Percentiles rank a stretch among this genome's conserved stretches.
Evolutionary conservation across 2,888 invertebrate genomes (phyloP).

Genomic region (Eudemis profundana): DNA sequence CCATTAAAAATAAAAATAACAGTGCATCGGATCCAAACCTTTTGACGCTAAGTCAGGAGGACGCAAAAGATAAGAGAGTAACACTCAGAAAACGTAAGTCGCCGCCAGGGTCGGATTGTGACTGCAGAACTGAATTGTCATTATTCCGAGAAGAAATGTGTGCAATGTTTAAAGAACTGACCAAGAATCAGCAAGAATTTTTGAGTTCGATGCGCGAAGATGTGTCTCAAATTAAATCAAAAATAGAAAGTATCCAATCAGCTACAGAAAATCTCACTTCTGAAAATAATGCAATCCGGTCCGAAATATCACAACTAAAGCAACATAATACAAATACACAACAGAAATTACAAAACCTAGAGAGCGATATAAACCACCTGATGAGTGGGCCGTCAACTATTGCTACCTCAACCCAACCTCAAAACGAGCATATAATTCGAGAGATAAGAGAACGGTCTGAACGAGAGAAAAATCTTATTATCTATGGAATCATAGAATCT

Average conservation of each 20-base stretch:
- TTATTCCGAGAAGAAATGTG: conserved; percentile 11
- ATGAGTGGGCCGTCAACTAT: neutral
- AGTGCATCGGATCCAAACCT: neutral
- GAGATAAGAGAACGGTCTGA: neutral
- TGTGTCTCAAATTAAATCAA: conserved; percentile 6
- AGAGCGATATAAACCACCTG: conserved; percentile 2
- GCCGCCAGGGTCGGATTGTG: conserved; percentile 11
- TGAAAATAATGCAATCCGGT: neutral
- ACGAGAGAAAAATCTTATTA: conserved; percentile 12
- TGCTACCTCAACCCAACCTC: neutral
- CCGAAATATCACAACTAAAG: neutral
- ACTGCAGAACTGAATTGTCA: conserved; percentile 7
- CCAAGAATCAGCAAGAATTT: conserved; percentile 1
- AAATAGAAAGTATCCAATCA: conserved; percentile 6
- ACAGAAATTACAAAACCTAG: neutral
- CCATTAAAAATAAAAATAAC: neutral
- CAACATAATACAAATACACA: neutral
- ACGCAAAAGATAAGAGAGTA: neutral
- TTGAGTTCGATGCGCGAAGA: neutral
- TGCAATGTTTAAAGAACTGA: neutral
- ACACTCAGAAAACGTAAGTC: neutral
- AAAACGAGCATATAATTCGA: neutral
- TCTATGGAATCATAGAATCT: conserved; percentile 2
- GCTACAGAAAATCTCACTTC: conserved; percentile 3
- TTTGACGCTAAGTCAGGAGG: neutral